Base-by-base conservation (phyloP, 92 coral and sea anemone species). In the Anthopleura xanthogrammica region DNA sequence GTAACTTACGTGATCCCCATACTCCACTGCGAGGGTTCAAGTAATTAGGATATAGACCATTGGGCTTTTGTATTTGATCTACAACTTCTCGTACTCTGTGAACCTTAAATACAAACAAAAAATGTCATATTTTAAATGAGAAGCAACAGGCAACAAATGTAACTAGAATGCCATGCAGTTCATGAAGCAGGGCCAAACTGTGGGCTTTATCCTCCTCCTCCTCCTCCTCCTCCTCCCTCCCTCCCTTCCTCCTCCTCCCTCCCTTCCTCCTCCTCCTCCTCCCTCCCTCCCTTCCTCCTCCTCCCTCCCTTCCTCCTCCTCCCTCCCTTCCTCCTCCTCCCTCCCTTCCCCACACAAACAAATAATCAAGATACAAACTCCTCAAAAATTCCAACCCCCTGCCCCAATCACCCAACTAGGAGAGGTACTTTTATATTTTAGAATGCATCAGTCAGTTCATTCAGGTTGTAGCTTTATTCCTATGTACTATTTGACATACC, bases 1-100 rank as follows among this genome's bases (percentile, higher is more conserved):
- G 39, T 52, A 57, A n/a, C 4, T 88, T 93, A 95, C 97, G 97
- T 84, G 97, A 94, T 36, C 98, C 98, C 98, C 98, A 95, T 40
- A 85, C 90, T 19, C 98, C 97, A 91, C 86, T 95, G 74, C 98
- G 93, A 4, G 98, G 98, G 80, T 93, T 93, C 60, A 95, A 72
- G 82, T 93, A 95, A 79, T 95, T 95, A 16, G 98, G 98, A 80
- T 94, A 95, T 70, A 95, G 76, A 4, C 98, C 98, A 84, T 94
- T 89, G 36, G 98, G 98, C 76, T 95, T 95, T 85, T 92, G 78
- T 10, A 92, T 77, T 79, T 89, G 93, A 79, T 93, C 93, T 12
- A 95, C 70, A 52, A 95, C 94, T 79, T 95, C 98, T 80, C 98
- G 79, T 4, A 95, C 88, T 80, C 94, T 83, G 50, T 90, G 83